phyloP scores from a whole-genome alignment of 2,113 vertebrate species.

The Synodontis membranacea region DNA sequence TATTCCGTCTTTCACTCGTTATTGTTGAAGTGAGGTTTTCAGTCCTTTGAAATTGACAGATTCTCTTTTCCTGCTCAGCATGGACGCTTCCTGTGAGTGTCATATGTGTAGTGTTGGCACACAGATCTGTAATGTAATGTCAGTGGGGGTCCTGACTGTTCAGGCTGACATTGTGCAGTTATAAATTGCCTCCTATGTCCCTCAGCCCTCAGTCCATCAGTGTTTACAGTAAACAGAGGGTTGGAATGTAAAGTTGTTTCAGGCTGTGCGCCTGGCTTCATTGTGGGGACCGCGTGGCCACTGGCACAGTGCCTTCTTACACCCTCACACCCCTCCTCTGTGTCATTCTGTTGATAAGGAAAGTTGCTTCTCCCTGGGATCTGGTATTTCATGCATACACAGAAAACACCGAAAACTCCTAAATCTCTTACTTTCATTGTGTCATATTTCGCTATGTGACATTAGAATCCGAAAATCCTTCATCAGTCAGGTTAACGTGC shows the following conservation, averaged over 20 bases:
- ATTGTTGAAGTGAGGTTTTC: not conserved
- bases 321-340: slow-evolving; percentile 26
- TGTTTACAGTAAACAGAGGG: slow-evolving; percentile 68
- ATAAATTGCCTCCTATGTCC: slow-evolving; percentile 55
- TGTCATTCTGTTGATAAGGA: slow-evolving; percentile 61
- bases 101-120: not conserved
- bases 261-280: slow-evolving; percentile 38
- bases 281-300: slow-evolving; percentile 32
- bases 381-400: slow-evolving; percentile 54
- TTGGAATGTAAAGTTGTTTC: slow-evolving; percentile 61
- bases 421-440: slow-evolving; percentile 23
- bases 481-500: not conserved
- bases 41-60: not conserved
- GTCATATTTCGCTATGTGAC: slow-evolving; percentile 4
- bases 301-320: slow-evolving; percentile 39
- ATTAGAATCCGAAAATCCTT: slow-evolving; percentile 11
- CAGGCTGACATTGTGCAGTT: slow-evolving; percentile 44
- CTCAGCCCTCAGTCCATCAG: slow-evolving; percentile 31
- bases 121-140: slow-evolving; percentile 27
- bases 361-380: slow-evolving; percentile 67
- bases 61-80: slow-evolving; percentile 21
- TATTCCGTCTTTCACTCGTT: not conserved
- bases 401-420: slow-evolving; percentile 27
- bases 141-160: slow-evolving; percentile 19
- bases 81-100: slow-evolving; percentile 29